These are phyloP conservation scores for Nephrocerus scutellatus DNA, from an alignment of 2,888 invertebrate genomes.

Conservation along the genomic window DNA sequence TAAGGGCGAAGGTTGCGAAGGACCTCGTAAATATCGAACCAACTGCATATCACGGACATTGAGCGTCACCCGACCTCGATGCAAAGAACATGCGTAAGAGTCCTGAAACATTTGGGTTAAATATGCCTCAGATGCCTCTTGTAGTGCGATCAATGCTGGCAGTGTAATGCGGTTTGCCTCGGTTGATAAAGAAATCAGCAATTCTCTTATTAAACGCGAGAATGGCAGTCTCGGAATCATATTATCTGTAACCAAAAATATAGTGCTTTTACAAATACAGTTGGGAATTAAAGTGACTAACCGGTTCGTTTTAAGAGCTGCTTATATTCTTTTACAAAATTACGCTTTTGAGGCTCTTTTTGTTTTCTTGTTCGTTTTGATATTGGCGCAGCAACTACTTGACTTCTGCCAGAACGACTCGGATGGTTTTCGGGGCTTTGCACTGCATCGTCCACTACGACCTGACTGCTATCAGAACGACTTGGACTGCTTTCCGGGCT, in stretches of 20 bases:
- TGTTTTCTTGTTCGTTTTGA: too few species aligned
- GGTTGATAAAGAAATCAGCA: constrained; percentile 31
- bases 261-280: too few species aligned
- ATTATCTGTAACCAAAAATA: constrained; percentile 6
- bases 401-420: too few species aligned
- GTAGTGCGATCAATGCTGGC: constrained; percentile 48
- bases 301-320: not conserved
- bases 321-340: too few species aligned
- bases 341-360: too few species aligned
- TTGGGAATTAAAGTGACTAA: not conserved
- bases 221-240: constrained; percentile 49
- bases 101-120: constrained; percentile 50
- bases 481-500: too few species aligned
- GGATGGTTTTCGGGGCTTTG: too few species aligned
- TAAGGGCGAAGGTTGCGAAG: too few species aligned
- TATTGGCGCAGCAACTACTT: too few species aligned
- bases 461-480: too few species aligned
- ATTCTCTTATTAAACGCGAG: constrained; percentile 47
- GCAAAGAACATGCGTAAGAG: constrained; percentile 44
- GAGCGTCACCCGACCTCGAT: constrained; percentile 49
- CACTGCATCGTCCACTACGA: too few species aligned
- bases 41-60: constrained; percentile 48
- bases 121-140: constrained; percentile 50
- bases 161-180: constrained; percentile 34
- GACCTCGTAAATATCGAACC: constrained; percentile 44